Percentiles rank a stretch among this genome's conserved stretches.
Conservation (phyloP, 1,140 invertebrate genomes). For the Solenopsis invicta region DNA sequence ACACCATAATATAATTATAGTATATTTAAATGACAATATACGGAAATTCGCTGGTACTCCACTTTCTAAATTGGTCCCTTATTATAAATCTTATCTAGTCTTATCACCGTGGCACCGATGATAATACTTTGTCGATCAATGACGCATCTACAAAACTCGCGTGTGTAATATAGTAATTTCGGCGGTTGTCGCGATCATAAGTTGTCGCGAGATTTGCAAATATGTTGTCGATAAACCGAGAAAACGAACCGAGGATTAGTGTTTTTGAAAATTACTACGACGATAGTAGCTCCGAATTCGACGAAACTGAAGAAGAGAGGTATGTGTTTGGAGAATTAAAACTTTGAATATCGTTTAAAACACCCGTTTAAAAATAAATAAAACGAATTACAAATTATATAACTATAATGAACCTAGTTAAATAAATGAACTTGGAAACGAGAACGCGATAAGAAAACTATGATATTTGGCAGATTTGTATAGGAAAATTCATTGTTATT, state of each 20-base stretch:
- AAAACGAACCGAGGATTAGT: slow-evolving; percentile 42
- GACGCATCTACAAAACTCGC: not conserved
- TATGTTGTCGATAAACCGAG: slow-evolving; percentile 1
- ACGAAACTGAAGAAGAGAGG: slow-evolving; percentile 57
- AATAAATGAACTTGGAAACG: not conserved
- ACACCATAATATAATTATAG: not conserved
- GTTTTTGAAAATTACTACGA: slow-evolving; percentile 36
- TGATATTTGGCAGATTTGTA: not conserved
- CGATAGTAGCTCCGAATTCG: slow-evolving; percentile 49
- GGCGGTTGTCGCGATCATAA: not conserved
- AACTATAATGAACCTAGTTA: not conserved
- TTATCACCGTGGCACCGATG: slow-evolving; percentile 34
- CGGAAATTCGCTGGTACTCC: not conserved
- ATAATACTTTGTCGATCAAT: slow-evolving; percentile 24
- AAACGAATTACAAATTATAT: not conserved
- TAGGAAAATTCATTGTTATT: not conserved
- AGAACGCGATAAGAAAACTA: not conserved
- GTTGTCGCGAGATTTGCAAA: not conserved
- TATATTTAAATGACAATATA: not conserved
- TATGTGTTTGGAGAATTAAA: slow-evolving; percentile 53
- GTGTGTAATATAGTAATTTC: not conserved
- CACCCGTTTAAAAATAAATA: not conserved
- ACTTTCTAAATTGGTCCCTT: not conserved
- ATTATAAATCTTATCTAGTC: slow-evolving; percentile 41
- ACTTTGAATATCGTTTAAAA: not conserved